Evolutionary conservation across 2,797 vertebrate genomes (phyloP).

Genomic region (Lemur catta): DNA sequence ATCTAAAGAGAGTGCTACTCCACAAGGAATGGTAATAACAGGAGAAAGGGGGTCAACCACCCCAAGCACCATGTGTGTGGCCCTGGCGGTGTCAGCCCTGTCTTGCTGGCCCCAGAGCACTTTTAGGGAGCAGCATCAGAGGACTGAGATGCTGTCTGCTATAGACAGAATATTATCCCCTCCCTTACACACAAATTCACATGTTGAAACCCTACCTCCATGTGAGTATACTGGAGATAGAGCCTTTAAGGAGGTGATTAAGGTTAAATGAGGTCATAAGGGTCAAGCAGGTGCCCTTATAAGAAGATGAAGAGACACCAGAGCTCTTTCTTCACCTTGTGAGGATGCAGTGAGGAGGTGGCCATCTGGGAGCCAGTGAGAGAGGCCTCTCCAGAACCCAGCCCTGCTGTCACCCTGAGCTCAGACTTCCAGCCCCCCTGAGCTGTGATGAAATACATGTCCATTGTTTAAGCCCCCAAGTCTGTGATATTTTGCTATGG

Average conservation of each 20-base stretch:
- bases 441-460: not conserved
- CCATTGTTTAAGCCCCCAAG: rapidly evolving
- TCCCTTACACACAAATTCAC: not conserved
- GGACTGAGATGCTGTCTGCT: not conserved
- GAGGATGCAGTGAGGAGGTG: not conserved
- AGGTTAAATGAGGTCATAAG: not conserved
- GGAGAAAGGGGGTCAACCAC: not conserved
- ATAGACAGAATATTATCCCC: not conserved
- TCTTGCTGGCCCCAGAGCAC: not conserved
- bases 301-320: not conserved
- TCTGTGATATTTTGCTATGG: not conserved
- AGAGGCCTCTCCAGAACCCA: not conserved
- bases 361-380: too few relatives aligned
- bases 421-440: not conserved
- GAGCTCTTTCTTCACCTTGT: not conserved
- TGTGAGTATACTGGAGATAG: not conserved
- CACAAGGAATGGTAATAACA: not conserved
- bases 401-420: not conserved
- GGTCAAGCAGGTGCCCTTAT: not conserved
- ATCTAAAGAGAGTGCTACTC: not conserved
- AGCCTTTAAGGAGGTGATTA: not conserved
- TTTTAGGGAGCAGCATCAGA: too few relatives aligned
- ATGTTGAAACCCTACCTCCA: not conserved
- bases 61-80: not conserved
- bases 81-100: not conserved